Conservation (phyloP, 2,888 invertebrate genomes). For the Apomyelois bistriatella region DNA sequence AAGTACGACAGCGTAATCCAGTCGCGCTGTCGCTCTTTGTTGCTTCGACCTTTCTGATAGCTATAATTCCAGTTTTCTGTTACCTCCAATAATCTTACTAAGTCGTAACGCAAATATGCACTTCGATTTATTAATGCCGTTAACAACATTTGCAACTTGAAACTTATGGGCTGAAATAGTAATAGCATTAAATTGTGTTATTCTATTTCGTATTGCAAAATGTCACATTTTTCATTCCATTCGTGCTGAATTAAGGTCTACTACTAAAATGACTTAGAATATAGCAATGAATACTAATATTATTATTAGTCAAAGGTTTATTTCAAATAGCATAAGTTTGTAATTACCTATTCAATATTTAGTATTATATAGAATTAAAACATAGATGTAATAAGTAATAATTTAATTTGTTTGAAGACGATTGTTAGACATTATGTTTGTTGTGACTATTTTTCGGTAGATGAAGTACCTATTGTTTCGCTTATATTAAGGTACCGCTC, state of each 20-base stretch:
- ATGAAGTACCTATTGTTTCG: too few relatives aligned
- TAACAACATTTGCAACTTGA: constrained; percentile 25
- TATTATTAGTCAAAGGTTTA: too few relatives aligned
- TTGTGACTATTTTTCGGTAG: too few relatives aligned
- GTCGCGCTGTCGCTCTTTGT: constrained; percentile 75
- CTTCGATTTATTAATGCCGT: constrained; percentile 45
- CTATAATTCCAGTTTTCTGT: constrained; percentile 71
- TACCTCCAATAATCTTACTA: constrained; percentile 67
- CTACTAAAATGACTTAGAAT: not conserved
- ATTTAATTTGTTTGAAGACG: too few relatives aligned
- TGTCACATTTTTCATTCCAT: not conserved
- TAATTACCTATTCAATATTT: too few relatives aligned
- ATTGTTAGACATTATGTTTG: too few relatives aligned
- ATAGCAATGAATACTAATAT: too few relatives aligned
- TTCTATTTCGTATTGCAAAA: not conserved
- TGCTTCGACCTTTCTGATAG: constrained; percentile 67
- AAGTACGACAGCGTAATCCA: constrained; percentile 79
- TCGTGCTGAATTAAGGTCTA: not conserved
- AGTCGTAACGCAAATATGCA: constrained; percentile 56
- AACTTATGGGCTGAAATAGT: constrained; percentile 18
- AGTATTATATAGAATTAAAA: too few relatives aligned
- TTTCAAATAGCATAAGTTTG: too few relatives aligned
- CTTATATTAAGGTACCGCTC: too few relatives aligned
- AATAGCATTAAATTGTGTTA: not conserved
- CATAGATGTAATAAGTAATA: too few relatives aligned